Percentiles rank a stretch among this genome's conserved stretches.
Evolutionary conservation across 2,113 vertebrate genomes (phyloP).

Genomic region (Pedetes capensis): DNA sequence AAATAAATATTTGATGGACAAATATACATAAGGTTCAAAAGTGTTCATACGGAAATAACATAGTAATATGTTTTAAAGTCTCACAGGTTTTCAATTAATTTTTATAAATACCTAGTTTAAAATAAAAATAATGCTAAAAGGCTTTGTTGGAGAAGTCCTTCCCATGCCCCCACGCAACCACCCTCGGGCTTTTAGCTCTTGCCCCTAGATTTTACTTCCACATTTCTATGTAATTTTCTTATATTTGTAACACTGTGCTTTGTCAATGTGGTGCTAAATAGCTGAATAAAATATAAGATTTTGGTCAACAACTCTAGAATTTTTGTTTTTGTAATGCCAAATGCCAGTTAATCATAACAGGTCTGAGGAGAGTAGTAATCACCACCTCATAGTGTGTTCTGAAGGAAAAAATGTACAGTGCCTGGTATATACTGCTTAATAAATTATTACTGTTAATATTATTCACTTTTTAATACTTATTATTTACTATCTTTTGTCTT

Average conservation of each 20-base stretch:
- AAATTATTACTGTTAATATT: background rate
- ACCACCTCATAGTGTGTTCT: background rate
- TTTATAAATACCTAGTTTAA: background rate
- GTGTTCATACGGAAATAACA: background rate
- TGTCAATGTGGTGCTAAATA: background rate
- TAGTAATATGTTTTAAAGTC: background rate
- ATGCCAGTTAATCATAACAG: background rate
- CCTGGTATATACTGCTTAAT: background rate
- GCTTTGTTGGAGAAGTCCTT: background rate
- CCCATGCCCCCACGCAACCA: background rate
- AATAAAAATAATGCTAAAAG: background rate
- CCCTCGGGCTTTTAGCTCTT: background rate
- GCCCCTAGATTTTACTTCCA: background rate
- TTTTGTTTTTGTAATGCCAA: background rate
- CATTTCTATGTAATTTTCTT: background rate
- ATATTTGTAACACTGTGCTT: background rate
- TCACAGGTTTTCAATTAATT: background rate
- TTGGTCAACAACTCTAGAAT: background rate
- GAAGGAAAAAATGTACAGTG: background rate
- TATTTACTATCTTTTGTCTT: background rate
- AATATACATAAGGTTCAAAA: background rate
- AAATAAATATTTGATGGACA: background rate
- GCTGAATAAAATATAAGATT: background rate
- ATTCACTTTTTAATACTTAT: background rate
- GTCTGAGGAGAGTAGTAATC: background rate